A percentile compares a stretch with the other conserved stretches of the same genome.
These are phyloP conservation scores for Melanargia galathea DNA, from an alignment of 2,888 invertebrate genomes.

Conservation along the genomic window DNA sequence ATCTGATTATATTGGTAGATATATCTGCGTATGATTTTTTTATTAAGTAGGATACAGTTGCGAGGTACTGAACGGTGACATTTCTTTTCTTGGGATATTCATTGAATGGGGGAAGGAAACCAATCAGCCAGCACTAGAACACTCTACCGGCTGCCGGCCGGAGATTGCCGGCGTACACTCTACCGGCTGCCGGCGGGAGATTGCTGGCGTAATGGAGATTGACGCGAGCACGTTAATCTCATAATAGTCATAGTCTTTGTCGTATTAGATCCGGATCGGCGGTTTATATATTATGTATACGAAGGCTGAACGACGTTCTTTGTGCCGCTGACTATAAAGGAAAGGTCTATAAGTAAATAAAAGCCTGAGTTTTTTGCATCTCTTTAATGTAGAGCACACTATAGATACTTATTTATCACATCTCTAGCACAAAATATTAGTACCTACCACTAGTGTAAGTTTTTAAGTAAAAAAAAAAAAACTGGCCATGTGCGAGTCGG, in stretches of 20 bases:
- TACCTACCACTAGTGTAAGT: too few species aligned
- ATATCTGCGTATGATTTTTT: too few species aligned
- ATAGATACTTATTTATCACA: too few species aligned
- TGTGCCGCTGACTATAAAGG: not conserved
- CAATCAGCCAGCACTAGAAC: constrained; percentile 53
- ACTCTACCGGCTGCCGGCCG: constrained; percentile 34
- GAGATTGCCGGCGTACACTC: constrained; percentile 28
- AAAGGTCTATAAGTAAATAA: not conserved
- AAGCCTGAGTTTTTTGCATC: not conserved
- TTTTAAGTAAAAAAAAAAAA: too few species aligned
- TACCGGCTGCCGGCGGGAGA: constrained; percentile 34
- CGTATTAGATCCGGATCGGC: constrained; percentile 20
- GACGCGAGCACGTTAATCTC: constrained; percentile 38
- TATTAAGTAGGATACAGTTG: not conserved
- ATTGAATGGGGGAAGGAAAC: constrained; percentile 49
- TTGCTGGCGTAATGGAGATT: constrained; percentile 35
- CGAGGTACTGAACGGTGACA: too few species aligned
- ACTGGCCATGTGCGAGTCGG: too few species aligned
- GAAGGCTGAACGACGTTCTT: not conserved
- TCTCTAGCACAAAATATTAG: too few species aligned
- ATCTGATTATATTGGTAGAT: too few species aligned
- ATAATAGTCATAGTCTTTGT: constrained; percentile 34
- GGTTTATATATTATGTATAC: constrained; percentile 11
- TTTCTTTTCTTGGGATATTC: constrained; percentile 16
- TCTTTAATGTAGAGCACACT: not conserved